These are phyloP conservation scores for Pontoporia blainvillei DNA, from an alignment of 2,113 vertebrate species.

Conservation along the genomic window DNA sequence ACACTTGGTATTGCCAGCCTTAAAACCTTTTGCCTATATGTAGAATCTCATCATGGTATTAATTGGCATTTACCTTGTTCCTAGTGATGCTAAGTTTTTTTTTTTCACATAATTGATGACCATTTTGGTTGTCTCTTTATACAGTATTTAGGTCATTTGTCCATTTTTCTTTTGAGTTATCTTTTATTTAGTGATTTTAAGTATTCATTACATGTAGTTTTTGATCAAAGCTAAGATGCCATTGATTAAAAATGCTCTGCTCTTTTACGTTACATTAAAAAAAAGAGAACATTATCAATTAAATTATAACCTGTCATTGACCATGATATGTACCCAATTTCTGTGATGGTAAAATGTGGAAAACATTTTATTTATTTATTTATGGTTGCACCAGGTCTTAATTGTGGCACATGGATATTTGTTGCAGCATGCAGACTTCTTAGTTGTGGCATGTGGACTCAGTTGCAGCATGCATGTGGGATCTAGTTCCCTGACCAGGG, in stretches of 20 bases:
- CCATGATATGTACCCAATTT: neutral
- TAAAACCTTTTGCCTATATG: neutral
- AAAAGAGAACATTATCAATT: neutral
- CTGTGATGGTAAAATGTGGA: neutral
- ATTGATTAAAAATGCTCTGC: neutral
- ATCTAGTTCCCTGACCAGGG: too few relatives aligned
- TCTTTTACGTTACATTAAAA: slow-evolving; percentile 8
- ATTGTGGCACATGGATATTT: too few relatives aligned
- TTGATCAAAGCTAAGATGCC: neutral
- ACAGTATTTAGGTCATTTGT: neutral
- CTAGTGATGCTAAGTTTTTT: neutral
- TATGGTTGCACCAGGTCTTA: too few relatives aligned
- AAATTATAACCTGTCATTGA: neutral
- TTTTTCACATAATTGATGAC: neutral
- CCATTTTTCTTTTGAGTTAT: neutral
- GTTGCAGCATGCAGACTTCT: too few relatives aligned
- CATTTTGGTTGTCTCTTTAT: neutral
- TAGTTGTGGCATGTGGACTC: too few relatives aligned
- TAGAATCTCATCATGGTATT: neutral
- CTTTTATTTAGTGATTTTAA: neutral
- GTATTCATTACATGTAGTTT: neutral
- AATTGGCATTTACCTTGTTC: neutral
- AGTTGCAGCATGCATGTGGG: too few relatives aligned
- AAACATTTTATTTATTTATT: neutral
- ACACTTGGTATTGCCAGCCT: neutral